Conservation (phyloP, 2,888 invertebrate genomes). For the Rosalia funebris region DNA sequence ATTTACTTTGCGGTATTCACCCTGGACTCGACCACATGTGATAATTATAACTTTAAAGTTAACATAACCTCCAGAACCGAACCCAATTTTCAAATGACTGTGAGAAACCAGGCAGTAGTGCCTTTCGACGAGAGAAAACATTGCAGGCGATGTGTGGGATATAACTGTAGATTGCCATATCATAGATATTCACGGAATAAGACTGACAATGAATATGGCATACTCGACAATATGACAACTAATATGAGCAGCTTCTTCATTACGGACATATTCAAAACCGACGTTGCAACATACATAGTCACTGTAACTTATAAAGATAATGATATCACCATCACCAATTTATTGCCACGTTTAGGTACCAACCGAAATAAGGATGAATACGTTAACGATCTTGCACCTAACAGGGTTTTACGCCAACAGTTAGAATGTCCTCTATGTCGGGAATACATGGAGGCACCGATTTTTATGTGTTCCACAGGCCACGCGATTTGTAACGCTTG, state of each 20-base stretch:
- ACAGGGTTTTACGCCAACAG: background rate
- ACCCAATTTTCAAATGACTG: background rate
- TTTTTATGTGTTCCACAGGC: constrained; percentile 45
- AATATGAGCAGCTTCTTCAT: background rate
- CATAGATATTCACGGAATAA: background rate
- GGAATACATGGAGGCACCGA: constrained; percentile 37
- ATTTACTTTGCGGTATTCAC: background rate
- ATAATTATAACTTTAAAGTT: background rate
- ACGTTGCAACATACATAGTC: background rate
- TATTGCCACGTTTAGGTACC: background rate
- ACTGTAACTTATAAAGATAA: background rate
- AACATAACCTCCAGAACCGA: background rate
- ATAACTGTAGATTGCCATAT: background rate
- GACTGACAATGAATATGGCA: background rate
- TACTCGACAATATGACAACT: background rate
- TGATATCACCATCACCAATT: background rate
- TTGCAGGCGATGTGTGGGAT: constrained; percentile 1
- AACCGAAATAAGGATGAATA: background rate
- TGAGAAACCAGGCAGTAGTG: background rate
- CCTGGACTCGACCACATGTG: background rate
- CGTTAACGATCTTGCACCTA: background rate
- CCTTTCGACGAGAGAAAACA: constrained; percentile 3
- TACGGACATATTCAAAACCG: background rate
- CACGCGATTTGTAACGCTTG: constrained; percentile 50
- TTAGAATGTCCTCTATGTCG: constrained; percentile 16